These are phyloP conservation scores for Papilio polytes DNA, from an alignment of 1,140 invertebrate genomes.

Conservation along the genomic window DNA sequence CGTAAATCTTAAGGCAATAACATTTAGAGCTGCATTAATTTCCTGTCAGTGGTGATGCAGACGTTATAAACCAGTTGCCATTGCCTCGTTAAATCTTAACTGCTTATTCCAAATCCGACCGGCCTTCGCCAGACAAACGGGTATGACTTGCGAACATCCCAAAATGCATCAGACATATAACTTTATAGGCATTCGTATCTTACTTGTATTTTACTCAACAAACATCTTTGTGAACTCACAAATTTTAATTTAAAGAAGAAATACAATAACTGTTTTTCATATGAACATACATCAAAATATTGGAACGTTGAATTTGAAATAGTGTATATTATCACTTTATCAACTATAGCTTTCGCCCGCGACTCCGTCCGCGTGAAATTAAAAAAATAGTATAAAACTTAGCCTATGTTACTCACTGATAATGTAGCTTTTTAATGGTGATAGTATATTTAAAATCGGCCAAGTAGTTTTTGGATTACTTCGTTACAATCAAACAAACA, in stretches of 20 bases:
- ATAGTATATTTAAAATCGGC: too few relatives aligned
- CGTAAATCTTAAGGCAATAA: constrained; percentile 10
- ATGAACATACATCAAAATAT: neutral
- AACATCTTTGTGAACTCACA: neutral
- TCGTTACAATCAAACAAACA: too few relatives aligned
- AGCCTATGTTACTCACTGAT: too few relatives aligned
- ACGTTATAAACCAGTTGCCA: constrained; percentile 5
- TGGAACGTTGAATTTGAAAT: neutral
- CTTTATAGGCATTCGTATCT: neutral
- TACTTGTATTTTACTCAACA: too few relatives aligned
- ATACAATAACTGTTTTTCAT: neutral
- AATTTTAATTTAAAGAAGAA: neutral
- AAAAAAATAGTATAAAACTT: too few relatives aligned
- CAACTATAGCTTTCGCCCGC: too few relatives aligned
- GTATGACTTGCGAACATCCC: neutral
- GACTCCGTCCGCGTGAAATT: too few relatives aligned
- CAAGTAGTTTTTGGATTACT: too few relatives aligned
- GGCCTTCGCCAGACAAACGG: constrained; percentile 14
- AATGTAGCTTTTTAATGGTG: too few relatives aligned
- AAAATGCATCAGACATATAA: neutral
- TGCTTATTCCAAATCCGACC: constrained; percentile 15
- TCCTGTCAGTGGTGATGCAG: constrained; percentile 13
- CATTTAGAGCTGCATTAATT: constrained; percentile 21
- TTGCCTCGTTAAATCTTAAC: constrained; percentile 20
- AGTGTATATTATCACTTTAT: too few relatives aligned